Evolutionary conservation across 2,888 invertebrate species (phyloP).

Genomic region (Lordiphosa fenestrarum): DNA sequence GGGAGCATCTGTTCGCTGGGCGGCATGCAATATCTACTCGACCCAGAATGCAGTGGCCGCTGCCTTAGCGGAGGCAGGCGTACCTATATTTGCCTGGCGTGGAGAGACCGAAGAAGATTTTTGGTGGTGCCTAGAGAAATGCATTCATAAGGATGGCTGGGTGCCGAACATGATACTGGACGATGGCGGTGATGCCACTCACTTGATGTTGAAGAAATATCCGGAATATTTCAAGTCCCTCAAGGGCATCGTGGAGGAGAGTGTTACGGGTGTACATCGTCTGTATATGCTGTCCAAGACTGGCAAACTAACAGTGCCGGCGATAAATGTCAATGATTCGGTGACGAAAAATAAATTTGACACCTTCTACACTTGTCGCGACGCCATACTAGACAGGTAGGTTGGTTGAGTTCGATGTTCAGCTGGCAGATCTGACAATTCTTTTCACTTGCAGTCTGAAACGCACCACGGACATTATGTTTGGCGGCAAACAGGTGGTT

Average conservation of each 20-base stretch:
- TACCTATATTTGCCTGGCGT: slow-evolving; percentile 96
- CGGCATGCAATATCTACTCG: slow-evolving; percentile 98
- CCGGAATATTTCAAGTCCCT: slow-evolving; percentile 94
- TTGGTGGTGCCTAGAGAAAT: slow-evolving; percentile 99
- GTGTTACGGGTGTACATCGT: slow-evolving; percentile 97
- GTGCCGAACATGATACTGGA: slow-evolving; percentile 98
- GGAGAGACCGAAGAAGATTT: slow-evolving; percentile 98
- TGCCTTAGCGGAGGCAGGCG: slow-evolving; percentile 93
- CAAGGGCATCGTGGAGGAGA: slow-evolving; percentile 97
- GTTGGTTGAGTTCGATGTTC: background rate
- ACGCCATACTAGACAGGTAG: slow-evolving; percentile 91
- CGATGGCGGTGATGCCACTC: slow-evolving; percentile 97
- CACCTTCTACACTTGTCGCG: slow-evolving; percentile 96
- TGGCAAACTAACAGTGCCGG: slow-evolving; percentile 73
- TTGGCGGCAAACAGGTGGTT: slow-evolving; percentile 96
- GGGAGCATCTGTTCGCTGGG: slow-evolving; percentile 95
- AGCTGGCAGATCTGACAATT: background rate
- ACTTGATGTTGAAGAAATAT: slow-evolving; percentile 96
- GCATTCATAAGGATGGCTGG: slow-evolving; percentile 93
- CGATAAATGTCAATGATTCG: slow-evolving; percentile 84
- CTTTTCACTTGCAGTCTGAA: slow-evolving; percentile 76
- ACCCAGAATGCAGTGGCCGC: slow-evolving; percentile 98
- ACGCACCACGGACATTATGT: slow-evolving; percentile 89
- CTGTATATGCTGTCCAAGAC: slow-evolving; percentile 83
- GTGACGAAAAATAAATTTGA: slow-evolving; percentile 99